phyloP scores from a whole-genome alignment of 2,888 invertebrate species.

The Caprella mutica region DNA sequence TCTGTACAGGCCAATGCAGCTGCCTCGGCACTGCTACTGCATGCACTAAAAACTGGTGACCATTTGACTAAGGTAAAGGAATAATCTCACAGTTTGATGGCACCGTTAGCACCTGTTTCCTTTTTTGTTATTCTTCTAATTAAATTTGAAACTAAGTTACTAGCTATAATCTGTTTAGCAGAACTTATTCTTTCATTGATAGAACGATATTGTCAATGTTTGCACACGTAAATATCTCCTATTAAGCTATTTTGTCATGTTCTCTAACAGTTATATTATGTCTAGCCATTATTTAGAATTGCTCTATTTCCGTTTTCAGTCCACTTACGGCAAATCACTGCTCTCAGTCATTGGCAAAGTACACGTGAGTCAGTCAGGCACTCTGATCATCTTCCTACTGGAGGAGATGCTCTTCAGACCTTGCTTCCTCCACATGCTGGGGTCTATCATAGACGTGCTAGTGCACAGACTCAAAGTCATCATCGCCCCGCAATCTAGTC shows the following conservation, averaged over 20 bases:
- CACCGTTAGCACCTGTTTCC: too few relatives aligned
- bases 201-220: too few relatives aligned
- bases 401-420: slow-evolving; percentile 55
- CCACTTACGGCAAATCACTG: slow-evolving; percentile 50
- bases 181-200: too few relatives aligned
- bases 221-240: too few relatives aligned
- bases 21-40: slow-evolving; percentile 59
- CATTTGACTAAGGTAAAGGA: too few relatives aligned
- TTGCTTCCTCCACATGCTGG: slow-evolving; percentile 45
- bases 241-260: too few relatives aligned
- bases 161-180: too few relatives aligned
- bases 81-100: too few relatives aligned
- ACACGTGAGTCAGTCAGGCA: slow-evolving; percentile 58
- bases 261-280: too few relatives aligned
- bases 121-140: too few relatives aligned
- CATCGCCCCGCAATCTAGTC: slow-evolving; percentile 51
- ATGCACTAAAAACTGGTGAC: slow-evolving; percentile 60
- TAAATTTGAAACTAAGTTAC: too few relatives aligned
- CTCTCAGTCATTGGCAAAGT: slow-evolving; percentile 58
- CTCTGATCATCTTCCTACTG: slow-evolving; percentile 52
- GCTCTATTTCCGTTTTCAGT: slow-evolving; percentile 44
- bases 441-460: background rate
- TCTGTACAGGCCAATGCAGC: slow-evolving; percentile 52
- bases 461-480: slow-evolving; percentile 36
- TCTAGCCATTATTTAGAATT: too few relatives aligned